Percentiles rank a stretch among this genome's conserved stretches.
phyloP scores from a whole-genome alignment of 2,797 vertebrate genomes.

The Spondyliosoma cantharus region DNA sequence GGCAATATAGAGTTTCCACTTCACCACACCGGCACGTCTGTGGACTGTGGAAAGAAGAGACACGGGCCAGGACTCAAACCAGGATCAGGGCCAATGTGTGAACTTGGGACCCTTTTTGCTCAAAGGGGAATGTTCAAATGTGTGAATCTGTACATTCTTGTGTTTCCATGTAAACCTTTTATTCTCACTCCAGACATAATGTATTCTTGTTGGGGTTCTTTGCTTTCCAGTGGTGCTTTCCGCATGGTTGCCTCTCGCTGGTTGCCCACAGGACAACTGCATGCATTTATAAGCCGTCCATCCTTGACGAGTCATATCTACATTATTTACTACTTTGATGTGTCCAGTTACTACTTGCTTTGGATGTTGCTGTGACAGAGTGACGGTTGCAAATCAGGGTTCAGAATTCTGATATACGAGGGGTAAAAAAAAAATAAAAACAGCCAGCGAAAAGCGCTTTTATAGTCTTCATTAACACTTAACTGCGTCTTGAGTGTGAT shows the following conservation, averaged over 20 bases:
- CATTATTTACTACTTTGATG: slow-evolving; percentile 55
- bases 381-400: slow-evolving; percentile 22
- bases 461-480: slow-evolving; percentile 50
- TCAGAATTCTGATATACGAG: slow-evolving; percentile 9
- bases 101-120: neutral
- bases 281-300: slow-evolving; percentile 50
- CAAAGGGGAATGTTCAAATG: neutral
- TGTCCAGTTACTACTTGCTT: slow-evolving; percentile 42
- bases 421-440: slow-evolving; percentile 40
- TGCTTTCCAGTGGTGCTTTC: slow-evolving; percentile 31
- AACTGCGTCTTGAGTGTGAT: slow-evolving; percentile 42
- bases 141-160: neutral
- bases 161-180: neutral
- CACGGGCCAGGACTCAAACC: slow-evolving; percentile 3
- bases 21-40: neutral
- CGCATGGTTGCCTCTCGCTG: slow-evolving; percentile 27
- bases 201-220: neutral
- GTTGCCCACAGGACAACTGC: slow-evolving; percentile 42
- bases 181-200: neutral
- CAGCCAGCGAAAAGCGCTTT: slow-evolving; percentile 16
- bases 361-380: slow-evolving; percentile 34
- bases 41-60: slow-evolving; percentile 21
- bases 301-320: slow-evolving; percentile 51
- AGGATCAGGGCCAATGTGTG: neutral
- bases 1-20: slow-evolving; percentile 33